Conservation (phyloP, 2,888 invertebrate species). For the Lumbricus terrestris region DNA sequence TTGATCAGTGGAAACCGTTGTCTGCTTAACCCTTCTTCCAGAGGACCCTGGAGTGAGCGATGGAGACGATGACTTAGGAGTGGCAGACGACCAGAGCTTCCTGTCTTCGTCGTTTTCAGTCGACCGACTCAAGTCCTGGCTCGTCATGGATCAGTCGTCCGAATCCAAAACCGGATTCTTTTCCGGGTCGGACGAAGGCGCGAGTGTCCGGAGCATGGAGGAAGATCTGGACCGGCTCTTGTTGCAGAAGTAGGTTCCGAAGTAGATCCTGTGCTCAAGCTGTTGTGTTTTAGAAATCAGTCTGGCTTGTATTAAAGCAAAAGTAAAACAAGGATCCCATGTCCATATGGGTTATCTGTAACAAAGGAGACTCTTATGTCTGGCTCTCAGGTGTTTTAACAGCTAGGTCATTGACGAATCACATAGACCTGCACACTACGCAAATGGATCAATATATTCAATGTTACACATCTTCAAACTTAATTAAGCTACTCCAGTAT, state of each 20-base stretch:
- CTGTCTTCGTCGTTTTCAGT: background rate
- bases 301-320: background rate
- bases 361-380: background rate
- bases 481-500: background rate
- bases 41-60: background rate
- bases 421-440: background rate
- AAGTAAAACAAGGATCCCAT: background rate
- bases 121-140: background rate
- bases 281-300: background rate
- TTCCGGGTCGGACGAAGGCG: slow-evolving; percentile 13
- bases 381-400: background rate
- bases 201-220: background rate
- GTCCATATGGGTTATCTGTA: too few species aligned
- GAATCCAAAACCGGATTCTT: background rate
- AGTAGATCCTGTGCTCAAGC: background rate
- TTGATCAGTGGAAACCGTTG: background rate
- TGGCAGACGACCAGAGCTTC: background rate
- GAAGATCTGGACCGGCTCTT: background rate
- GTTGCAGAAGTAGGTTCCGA: background rate
- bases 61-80: background rate
- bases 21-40: background rate
- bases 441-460: too few species aligned
- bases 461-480: background rate
- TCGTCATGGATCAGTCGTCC: background rate
- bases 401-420: background rate